Base-by-base conservation (phyloP, 2,113 vertebrate species). In the Halcyon malimbica region DNA sequence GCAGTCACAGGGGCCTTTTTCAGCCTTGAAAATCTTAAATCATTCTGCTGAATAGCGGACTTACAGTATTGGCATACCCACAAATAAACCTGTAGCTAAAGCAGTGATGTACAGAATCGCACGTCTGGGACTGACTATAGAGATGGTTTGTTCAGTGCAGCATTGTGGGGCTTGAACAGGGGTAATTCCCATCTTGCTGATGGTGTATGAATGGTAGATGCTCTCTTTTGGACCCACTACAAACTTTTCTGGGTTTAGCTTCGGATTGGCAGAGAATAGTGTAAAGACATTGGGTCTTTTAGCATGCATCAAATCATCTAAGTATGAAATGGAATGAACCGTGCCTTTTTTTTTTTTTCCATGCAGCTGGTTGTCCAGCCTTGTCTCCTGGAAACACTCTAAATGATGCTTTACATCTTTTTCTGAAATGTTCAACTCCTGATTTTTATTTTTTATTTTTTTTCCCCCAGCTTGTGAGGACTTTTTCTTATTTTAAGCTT, bases 81-180 rank as follows among this genome's bases (percentile, higher is more conserved):
- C 18, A 77, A 46, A 59, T 53, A 82, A 54, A 67, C 25, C 16
- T 56, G 16, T 56, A 73, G 26, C 54, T 37, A 67, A 54, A 62
- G 39, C 39, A 65, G 64, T 1, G 3, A 28, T 35, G 37, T n/a
- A 11, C 42, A 64, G 16, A 57, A 46, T 41, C 42, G 44, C 16
- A 37, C 0, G 0, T 50, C 53, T 87, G 64, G 39, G 59, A 87
- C 50, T 37, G n/a, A 26, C 26, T 71, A 3, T 0, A 6, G 50
- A 86, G 37, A 20, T 42, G 50, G 3, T 10, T 63, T 75, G 9
- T 74, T 89, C 48, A 25, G 4, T 37, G 75, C 14, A 51, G 29
- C 7, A 1, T 69, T 31, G 14, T 24, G 16, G 44, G n/a, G 11
- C 5, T 28, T 81, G 50, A 15, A 35, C 57, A 59, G 57, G 42